Conservation (phyloP, 2,113 vertebrate species). For the Tetrax tetrax region DNA sequence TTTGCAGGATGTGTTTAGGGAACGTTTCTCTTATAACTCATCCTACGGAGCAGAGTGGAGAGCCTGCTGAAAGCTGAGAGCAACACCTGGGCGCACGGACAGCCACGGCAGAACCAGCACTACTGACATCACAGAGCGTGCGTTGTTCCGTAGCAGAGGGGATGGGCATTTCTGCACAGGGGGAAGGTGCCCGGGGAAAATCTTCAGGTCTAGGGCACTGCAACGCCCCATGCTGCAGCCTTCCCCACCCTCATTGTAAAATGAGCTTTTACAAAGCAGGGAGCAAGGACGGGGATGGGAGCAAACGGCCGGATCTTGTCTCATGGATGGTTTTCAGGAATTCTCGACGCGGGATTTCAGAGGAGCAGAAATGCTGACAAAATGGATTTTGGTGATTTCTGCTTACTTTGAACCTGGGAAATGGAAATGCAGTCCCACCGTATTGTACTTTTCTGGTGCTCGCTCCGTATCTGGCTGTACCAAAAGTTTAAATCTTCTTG, state of each 20-base stretch:
- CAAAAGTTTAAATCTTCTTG: not conserved
- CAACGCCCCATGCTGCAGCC: not conserved
- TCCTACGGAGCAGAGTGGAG: not conserved
- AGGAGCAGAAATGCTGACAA: not conserved
- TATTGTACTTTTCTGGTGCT: not conserved
- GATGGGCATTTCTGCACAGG: not conserved
- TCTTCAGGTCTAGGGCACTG: not conserved
- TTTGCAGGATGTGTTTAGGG: not conserved
- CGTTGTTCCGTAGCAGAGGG: not conserved
- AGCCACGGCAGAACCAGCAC: not conserved
- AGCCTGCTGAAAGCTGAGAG: not conserved
- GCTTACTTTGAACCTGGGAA: not conserved
- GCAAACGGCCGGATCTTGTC: not conserved
- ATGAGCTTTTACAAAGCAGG: not conserved
- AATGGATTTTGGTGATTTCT: too few relatives aligned
- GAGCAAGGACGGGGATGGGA: not conserved
- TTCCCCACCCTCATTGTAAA: too few relatives aligned
- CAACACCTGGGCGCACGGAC: not conserved
- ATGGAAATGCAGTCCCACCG: accelerated
- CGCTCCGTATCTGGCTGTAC: not conserved
- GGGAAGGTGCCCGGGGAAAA: not conserved
- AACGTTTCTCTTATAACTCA: not conserved
- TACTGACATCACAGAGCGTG: not conserved
- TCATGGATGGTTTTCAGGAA: not conserved
- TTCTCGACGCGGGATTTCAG: not conserved